Evolutionary conservation across 2,888 invertebrate genomes (phyloP), one percentile per base, ranked within the genome.

Genomic region (Phrixothrix hirtus): DNA sequence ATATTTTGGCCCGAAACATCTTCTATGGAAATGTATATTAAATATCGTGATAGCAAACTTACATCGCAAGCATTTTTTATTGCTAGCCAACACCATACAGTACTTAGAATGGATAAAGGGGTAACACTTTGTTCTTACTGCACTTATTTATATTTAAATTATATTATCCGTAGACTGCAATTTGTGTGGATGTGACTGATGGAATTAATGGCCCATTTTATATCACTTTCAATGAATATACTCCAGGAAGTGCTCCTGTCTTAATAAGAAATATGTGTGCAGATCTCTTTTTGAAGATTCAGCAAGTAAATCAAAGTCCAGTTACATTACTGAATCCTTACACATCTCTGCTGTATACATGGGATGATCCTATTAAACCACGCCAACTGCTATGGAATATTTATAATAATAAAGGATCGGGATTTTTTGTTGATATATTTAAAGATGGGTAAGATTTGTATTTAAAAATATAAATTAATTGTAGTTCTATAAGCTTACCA

Each of bases 1-100:
- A 81, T 89, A 4, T 91, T 89, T 74, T 92, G 90, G 90, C 92
- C 91, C 0, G 87, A 86, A 64, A 90, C 90, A 0, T 85, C 87
- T 55, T 85, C 87, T 0, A 87, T 89, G 86, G 82, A 82, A 60
- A 87, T 92, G 87, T 87, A 86, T 64, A 86, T 89, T 62, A 89
- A 90, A 74, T 86, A 84, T 72, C 77, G 87, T 42, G 88, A 89
- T 64, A 89, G 89, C 51, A 84, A 85, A 51, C 76, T 87, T 2
- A 84, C 85, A 1, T 91, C 91, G 0, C 89, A 89, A 60, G 86
- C 88, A 65, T 90, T 92, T 66, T 84, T 84, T 7, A 85, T 91
- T 61, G 83, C 85, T 4, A 81, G 73, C 47, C 77, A 81, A 15
- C 88, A 89, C 62, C 82, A 80, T 50, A 89, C 89, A 0, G 88